Evolutionary conservation across 2,888 invertebrate genomes (phyloP).

Genomic region (Bembecia ichneumoniformis): DNA sequence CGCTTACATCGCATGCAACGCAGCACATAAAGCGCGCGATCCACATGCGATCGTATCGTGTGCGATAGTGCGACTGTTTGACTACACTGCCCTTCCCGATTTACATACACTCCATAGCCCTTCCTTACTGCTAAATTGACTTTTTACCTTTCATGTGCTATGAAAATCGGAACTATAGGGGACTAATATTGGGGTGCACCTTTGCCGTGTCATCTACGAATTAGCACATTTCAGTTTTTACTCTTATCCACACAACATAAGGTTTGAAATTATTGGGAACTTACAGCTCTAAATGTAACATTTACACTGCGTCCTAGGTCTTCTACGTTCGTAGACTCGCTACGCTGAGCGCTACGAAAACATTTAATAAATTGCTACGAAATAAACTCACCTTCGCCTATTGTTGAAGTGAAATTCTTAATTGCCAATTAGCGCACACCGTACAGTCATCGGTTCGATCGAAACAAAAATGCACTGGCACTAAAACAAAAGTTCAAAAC

Average conservation of each 20-base stretch:
- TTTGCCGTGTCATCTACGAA: conserved; percentile 28
- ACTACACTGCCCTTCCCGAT: conserved; percentile 67
- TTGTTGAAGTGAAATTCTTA: background rate
- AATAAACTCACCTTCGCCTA: conserved; percentile 7
- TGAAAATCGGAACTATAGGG: conserved; percentile 63
- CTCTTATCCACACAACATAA: conserved; percentile 20
- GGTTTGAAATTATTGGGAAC: conserved; percentile 11
- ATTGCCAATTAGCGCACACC: too few relatives aligned
- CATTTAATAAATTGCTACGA: conserved; percentile 6
- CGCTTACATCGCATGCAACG: conserved; percentile 15
- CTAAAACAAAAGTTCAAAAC: conserved; percentile 46
- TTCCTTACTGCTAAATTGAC: conserved; percentile 67
- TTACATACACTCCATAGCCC: conserved; percentile 66
- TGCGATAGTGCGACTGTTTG: conserved; percentile 31
- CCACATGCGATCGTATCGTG: conserved; percentile 33
- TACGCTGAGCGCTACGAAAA: conserved; percentile 29
- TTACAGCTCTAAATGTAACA: background rate
- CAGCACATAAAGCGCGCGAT: conserved; percentile 7
- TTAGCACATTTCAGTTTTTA: conserved; percentile 20
- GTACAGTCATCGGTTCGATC: background rate
- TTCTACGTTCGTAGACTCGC: background rate
- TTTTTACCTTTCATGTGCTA: conserved; percentile 70
- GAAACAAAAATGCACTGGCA: conserved; percentile 34
- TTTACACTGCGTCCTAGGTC: background rate
- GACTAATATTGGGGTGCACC: conserved; percentile 47